Percentiles rank a stretch among this genome's conserved stretches.
Evolutionary conservation across 2,797 vertebrate species (phyloP).

Genomic region (Liasis olivaceus): DNA sequence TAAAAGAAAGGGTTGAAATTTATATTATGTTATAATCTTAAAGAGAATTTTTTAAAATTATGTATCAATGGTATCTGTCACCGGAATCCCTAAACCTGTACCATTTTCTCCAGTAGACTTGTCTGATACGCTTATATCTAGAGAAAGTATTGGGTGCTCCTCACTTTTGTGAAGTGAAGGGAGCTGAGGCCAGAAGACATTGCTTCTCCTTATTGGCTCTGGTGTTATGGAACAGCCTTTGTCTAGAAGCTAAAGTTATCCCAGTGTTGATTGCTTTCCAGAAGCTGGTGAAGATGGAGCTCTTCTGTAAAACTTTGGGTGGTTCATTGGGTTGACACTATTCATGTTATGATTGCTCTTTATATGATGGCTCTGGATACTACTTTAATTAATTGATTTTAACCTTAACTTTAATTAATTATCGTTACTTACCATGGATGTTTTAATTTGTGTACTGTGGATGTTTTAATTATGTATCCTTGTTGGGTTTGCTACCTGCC

Average conservation of each 20-base stretch:
- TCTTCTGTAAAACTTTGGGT: background rate
- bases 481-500: background rate
- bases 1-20: no score
- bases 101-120: background rate
- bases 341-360: background rate
- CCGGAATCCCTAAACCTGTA: background rate
- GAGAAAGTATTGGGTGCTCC: background rate
- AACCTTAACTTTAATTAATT: background rate
- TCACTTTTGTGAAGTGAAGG: background rate
- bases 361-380: background rate
- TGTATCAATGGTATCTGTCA: no score
- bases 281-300: background rate
- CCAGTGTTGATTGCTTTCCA: background rate
- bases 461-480: background rate
- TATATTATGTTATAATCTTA: no score
- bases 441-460: background rate
- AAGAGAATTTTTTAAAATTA: no score
- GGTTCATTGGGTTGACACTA: background rate
- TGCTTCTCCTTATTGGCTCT: background rate
- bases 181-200: background rate
- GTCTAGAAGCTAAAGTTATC: background rate
- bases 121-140: background rate
- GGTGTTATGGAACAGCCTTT: background rate
- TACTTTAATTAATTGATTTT: background rate
- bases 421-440: background rate